A percentile compares a stretch with the other conserved stretches of the same genome.
phyloP scores from a whole-genome alignment of 2,113 vertebrate genomes.

The Aplodontia rufa region DNA sequence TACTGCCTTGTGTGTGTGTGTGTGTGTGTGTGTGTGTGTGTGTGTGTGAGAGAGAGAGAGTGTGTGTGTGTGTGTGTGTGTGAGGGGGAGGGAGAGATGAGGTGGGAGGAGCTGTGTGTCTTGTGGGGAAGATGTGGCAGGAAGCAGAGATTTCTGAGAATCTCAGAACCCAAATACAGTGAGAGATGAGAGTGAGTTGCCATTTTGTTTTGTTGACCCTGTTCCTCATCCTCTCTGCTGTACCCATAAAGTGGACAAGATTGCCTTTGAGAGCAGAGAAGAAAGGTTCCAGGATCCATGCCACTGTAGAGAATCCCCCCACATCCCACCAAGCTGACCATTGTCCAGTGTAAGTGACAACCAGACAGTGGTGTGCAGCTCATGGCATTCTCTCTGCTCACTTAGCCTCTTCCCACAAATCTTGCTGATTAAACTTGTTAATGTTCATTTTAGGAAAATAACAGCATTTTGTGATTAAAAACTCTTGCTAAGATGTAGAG shows the following conservation, averaged over 20 bases:
- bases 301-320: neutral
- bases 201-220: neutral
- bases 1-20: neutral
- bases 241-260: neutral
- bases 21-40: neutral
- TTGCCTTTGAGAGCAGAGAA: neutral
- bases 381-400: neutral
- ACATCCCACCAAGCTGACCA: too few relatives aligned
- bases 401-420: neutral
- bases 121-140: neutral
- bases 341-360: neutral
- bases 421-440: neutral
- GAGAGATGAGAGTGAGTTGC: neutral
- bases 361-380: neutral
- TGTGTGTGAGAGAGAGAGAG: too few relatives aligned
- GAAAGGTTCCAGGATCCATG: neutral
- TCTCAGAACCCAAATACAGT: neutral
- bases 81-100: too few relatives aligned
- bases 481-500: slow-evolving; percentile 19
- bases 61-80: too few relatives aligned
- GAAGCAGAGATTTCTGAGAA: neutral
- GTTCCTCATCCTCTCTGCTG: neutral
- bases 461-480: neutral
- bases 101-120: neutral
- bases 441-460: neutral